A percentile compares a stretch with the other conserved stretches of the same genome.
Evolutionary conservation across 2,797 vertebrate genomes (phyloP).

Genomic region (Kryptopterus vitreolus): DNA sequence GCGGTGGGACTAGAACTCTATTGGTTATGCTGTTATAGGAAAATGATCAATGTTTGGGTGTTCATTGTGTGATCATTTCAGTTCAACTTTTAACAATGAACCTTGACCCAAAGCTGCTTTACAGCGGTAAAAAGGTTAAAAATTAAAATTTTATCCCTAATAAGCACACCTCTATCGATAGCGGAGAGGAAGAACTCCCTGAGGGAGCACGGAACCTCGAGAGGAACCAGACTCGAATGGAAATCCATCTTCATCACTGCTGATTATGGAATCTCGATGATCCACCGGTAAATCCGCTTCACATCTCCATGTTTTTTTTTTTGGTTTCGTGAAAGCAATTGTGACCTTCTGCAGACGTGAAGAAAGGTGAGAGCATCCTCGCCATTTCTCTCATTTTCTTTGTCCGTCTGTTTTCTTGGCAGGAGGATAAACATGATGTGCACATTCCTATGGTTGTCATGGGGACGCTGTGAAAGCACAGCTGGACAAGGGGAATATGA

Average conservation of each 20-base stretch:
- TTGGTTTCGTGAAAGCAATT: neutral
- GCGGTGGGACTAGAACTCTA: neutral
- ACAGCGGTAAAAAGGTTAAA: too few species aligned
- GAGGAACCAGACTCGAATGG: too few species aligned
- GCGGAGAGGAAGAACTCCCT: too few species aligned
- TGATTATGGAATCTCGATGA: too few species aligned
- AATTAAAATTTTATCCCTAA: too few species aligned
- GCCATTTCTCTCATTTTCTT: constrained; percentile 32
- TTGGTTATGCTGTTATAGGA: neutral
- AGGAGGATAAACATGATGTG: constrained; percentile 86
- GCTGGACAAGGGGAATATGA: constrained; percentile 90
- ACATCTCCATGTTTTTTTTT: constrained; percentile 9
- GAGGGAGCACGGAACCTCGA: too few species aligned
- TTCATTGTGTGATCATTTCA: neutral
- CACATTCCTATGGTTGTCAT: constrained; percentile 89
- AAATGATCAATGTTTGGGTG: neutral
- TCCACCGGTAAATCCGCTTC: constrained; percentile 6
- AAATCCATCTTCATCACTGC: too few species aligned
- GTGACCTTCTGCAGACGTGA: neutral
- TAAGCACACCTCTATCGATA: too few species aligned
- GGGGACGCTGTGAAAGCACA: constrained; percentile 91
- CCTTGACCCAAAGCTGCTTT: too few species aligned
- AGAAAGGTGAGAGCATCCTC: constrained; percentile 18
- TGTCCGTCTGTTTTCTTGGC: constrained; percentile 74
- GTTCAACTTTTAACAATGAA: too few species aligned